phyloP scores from a whole-genome alignment of 2,888 invertebrate species.

The Zelleria hepariella region DNA sequence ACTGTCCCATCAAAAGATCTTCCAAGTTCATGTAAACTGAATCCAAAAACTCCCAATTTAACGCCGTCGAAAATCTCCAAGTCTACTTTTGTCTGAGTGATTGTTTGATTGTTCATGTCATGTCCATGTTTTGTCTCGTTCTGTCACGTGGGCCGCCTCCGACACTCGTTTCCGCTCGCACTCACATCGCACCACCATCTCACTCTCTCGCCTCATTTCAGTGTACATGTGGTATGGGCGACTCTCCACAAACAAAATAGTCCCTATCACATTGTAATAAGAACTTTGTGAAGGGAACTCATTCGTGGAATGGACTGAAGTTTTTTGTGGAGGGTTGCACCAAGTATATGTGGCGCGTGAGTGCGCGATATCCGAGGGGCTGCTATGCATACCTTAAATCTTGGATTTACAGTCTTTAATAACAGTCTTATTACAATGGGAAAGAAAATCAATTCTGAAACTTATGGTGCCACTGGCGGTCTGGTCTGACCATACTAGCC shows the following conservation, averaged over 20 bases:
- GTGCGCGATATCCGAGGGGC: background rate
- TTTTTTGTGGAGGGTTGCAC: background rate
- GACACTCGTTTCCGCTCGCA: constrained; percentile 68
- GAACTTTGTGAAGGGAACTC: too few relatives aligned
- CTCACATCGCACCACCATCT: constrained; percentile 67
- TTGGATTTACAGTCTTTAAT: too few relatives aligned
- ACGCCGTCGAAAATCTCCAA: background rate
- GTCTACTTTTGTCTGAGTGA: background rate
- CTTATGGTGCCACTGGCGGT: too few relatives aligned
- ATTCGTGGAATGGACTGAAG: too few relatives aligned
- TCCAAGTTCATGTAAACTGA: background rate
- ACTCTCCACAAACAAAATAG: constrained; percentile 20
- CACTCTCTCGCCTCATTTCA: constrained; percentile 62
- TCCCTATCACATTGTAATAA: background rate
- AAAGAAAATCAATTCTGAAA: too few relatives aligned
- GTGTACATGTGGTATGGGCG: constrained; percentile 38
- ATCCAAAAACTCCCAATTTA: background rate
- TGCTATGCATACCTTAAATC: background rate
- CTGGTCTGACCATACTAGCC: too few relatives aligned
- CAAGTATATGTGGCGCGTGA: background rate
- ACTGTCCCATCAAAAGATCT: too few relatives aligned
- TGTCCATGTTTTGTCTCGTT: constrained; percentile 31
- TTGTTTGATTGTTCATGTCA: constrained; percentile 5
- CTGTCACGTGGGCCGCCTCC: constrained; percentile 48
- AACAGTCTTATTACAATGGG: too few relatives aligned